Base-by-base conservation (phyloP, 2,797 vertebrate species). In the Anolis apletophallus region DNA sequence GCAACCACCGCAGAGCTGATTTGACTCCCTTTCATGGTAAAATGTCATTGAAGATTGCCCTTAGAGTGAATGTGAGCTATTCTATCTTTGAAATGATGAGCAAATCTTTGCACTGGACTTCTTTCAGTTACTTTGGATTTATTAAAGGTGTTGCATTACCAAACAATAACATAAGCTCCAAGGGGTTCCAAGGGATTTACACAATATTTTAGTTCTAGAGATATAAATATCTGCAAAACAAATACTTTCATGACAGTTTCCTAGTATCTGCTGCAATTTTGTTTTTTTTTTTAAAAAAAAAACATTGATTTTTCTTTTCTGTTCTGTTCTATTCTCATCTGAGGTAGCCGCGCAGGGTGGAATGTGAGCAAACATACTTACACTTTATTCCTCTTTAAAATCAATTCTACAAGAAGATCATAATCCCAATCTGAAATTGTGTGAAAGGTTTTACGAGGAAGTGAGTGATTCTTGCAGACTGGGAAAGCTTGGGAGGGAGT, bases 141-240 rank as follows among this genome's bases (percentile, higher is more conserved):
- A 29, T 59, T 7, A 26, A 59, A 83, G 55, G n/a, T 13, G 14
- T 36, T 83, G 82, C 23, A 29, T 75, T 75, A 84, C 23, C 50
- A 29, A 84, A 75, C 36, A 36, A 61, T 75, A 84, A 40, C 17
- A 75, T 84, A 57, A 29, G 29, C 36, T 84, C 72, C 57, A 34
- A 52, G 26, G 67, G 17, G 17, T 40, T 84, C 57, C 40, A 52
- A 26, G 36, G 67, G 29, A 29, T 75, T 75, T 75, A 75, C 40
- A 23, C 64, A 83, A 50, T 84, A 11, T n/a, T 84, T 64, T 83
- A 61, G 54, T 46, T 75, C 36, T 75, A 36, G 10, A 13, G 29
- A 75, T 74, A n/a, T 46, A 83, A 83, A 40, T 72, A 61, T 64
- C 72, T 75, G 57, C 64, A 84, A 17, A 73, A 61, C 23, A 57